Percentiles rank a stretch among this genome's conserved stretches.
Conservation (phyloP, 2,888 invertebrate genomes). For the Chaitophorus viminalis region DNA sequence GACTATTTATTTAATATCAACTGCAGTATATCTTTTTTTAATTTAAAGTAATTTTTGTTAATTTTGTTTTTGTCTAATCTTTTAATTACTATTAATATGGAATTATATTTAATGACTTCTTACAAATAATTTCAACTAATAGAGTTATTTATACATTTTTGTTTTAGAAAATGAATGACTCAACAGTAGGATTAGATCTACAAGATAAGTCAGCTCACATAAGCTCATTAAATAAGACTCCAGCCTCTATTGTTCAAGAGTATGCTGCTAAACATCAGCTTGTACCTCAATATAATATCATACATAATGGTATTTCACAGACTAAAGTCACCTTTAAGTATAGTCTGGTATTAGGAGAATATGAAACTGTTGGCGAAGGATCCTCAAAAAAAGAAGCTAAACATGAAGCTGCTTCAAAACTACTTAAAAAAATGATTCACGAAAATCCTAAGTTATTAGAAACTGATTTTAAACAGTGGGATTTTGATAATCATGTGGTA, state of each 20-base stretch:
- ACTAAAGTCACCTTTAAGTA: constrained; percentile 65
- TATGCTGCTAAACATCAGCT: constrained; percentile 71
- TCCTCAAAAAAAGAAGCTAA: constrained; percentile 73
- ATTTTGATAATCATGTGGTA: constrained; percentile 56
- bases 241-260: constrained; percentile 76
- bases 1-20: no score
- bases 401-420: constrained; percentile 71
- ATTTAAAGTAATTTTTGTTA: no score
- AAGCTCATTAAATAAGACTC: constrained; percentile 70
- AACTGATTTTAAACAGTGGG: constrained; percentile 65
- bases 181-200: background rate
- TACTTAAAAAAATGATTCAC: constrained; percentile 68
- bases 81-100: no score
- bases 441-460: constrained; percentile 66
- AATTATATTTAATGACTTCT: no score
- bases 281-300: constrained; percentile 72
- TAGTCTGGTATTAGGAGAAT: constrained; percentile 63
- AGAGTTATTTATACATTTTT: background rate
- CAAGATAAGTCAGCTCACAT: constrained; percentile 43
- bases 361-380: constrained; percentile 67
- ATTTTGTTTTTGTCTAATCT: no score
- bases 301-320: constrained; percentile 69
- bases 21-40: no score
- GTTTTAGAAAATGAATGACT: constrained; percentile 31
- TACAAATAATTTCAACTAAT: background rate